A percentile compares a stretch with the other conserved stretches of the same genome.
Conservation (phyloP, 2,888 invertebrate species). For the Dorcus parallelipipedus region DNA sequence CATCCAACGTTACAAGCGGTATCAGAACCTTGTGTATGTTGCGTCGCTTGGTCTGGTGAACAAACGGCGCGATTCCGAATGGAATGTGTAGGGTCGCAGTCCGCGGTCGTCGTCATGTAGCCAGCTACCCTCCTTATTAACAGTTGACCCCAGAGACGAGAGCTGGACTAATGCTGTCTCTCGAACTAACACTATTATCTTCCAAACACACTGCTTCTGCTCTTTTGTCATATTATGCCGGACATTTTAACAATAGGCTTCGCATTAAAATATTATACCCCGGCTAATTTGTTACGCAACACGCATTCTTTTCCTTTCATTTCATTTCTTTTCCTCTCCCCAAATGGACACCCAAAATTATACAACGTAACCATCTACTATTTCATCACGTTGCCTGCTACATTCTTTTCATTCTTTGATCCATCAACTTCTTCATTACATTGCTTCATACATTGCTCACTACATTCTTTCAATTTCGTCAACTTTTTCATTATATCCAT, state of each 20-base stretch:
- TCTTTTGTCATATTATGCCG: not conserved
- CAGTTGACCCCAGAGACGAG: conserved; percentile 28
- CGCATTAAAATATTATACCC: too few species aligned
- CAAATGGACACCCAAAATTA: too few species aligned
- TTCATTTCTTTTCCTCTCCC: too few species aligned
- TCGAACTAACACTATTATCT: conserved; percentile 20
- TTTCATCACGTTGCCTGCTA: too few species aligned
- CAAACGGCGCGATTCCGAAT: conserved; percentile 27
- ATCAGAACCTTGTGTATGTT: conserved; percentile 23
- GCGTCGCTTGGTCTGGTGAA: conserved; percentile 30
- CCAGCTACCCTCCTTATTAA: conserved; percentile 29
- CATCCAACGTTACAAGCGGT: conserved; percentile 25
- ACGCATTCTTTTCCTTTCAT: too few species aligned
- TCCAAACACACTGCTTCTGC: conserved; percentile 3
- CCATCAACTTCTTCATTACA: too few species aligned
- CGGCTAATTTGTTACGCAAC: too few species aligned
- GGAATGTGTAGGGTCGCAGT: conserved; percentile 18
- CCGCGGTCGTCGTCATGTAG: conserved; percentile 4
- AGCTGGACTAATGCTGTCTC: conserved; percentile 23
- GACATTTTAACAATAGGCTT: not conserved
- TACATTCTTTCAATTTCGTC: too few species aligned
- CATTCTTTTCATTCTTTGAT: too few species aligned
- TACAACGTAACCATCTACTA: too few species aligned
- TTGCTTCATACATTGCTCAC: too few species aligned
- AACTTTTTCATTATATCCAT: too few species aligned